Percentiles rank a stretch among this genome's conserved stretches.
Evolutionary conservation across 2,888 invertebrate genomes (phyloP).

Genomic region (Tenthredo notha): DNA sequence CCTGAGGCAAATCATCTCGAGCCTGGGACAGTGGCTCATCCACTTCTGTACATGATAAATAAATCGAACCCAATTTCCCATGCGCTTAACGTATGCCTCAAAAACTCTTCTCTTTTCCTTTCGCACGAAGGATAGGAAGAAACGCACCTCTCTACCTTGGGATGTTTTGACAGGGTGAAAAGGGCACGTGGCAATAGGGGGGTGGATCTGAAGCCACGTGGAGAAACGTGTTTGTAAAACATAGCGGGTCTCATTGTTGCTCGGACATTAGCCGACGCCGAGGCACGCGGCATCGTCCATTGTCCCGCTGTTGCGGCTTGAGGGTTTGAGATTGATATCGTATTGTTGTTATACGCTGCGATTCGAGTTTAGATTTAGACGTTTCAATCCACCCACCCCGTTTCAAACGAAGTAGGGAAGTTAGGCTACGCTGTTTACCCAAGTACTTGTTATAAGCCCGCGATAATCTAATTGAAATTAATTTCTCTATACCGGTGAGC

Average conservation of each 20-base stretch:
- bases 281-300: constrained; percentile 63
- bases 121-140: not conserved
- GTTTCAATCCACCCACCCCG: constrained; percentile 23
- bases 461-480: constrained; percentile 73
- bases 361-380: constrained; percentile 41
- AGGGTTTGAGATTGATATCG: constrained; percentile 69
- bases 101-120: constrained; percentile 14
- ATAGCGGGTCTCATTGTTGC: constrained; percentile 75
- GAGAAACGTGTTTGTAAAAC: constrained; percentile 77
- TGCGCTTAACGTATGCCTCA: constrained; percentile 64
- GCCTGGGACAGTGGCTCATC: not conserved
- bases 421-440: constrained; percentile 17
- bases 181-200: constrained; percentile 25
- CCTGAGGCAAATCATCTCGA: constrained; percentile 12
- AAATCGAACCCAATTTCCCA: constrained; percentile 67
- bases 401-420: not conserved
- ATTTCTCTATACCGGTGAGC: constrained; percentile 54
- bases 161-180: constrained; percentile 76
- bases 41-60: not conserved
- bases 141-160: constrained; percentile 46
- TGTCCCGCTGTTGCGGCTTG: constrained; percentile 75
- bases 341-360: constrained; percentile 61
- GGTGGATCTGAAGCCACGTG: constrained; percentile 70
- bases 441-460: constrained; percentile 52
- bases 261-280: constrained; percentile 72